Base-by-base conservation (phyloP, 2,113 vertebrate species). In the Psittacus erithacus region DNA sequence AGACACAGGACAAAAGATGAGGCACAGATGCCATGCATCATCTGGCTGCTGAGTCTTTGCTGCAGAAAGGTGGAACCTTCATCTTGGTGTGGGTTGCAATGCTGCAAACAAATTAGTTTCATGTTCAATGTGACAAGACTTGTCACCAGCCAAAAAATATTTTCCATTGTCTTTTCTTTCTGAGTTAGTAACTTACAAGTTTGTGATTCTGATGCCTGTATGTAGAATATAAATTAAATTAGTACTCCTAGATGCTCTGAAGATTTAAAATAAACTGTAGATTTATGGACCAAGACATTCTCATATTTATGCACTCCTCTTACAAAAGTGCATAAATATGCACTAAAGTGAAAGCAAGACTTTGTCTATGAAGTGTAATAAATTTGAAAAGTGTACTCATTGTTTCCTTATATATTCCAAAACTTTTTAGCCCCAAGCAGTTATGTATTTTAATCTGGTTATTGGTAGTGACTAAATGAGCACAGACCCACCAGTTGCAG, bases 171-270 rank as follows among this genome's bases (percentile, higher is more conserved):
- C 41, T 92, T 92, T 69, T 93, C 88, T 92, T 84, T 77, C 92
- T 64, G 76, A 93, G 93, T 96, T 96, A 93, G 69, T 92, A 94
- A 96, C 84, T 94, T 95, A 95, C 57, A 76, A 67, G 64, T 95
- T 92, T 53, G 68, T 91, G 86, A 64, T 94, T 74, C 90, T 81
- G 38, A 70, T 5, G 7, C 91, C 77, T 95, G 38, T 90, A 82
- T 41, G 67, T 70, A 71, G 82, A 79, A 84, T 82, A 94, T 92
- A 96, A 96, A 96, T 97, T 93, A 96, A 96, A 95, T 94, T 82
- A 93, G 77, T 55, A 23, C 84, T 83, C 75, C 74, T 92, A 27
- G 77, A 71, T 83, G 49, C 68, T 95, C 68, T 77, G 52, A 65
- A 92, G 84, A 43, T 82, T 95, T 93, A 86, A 87, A 67, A 84